These are phyloP conservation scores for Propithecus perrieri DNA, from an alignment of 2,797 vertebrate genomes.

Conservation along the genomic window DNA sequence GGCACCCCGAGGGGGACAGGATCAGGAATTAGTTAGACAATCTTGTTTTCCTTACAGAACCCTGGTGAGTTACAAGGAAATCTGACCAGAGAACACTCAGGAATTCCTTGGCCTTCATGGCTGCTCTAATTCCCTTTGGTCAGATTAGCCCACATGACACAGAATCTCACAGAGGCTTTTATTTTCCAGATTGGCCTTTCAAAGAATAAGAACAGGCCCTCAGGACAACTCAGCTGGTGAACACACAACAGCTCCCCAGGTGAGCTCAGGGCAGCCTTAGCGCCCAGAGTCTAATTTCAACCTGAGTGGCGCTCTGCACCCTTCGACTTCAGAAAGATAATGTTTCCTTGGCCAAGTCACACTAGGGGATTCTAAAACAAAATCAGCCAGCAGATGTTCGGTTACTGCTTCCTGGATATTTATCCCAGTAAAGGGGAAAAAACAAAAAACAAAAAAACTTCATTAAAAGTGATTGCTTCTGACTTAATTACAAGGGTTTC, in stretches of 20 bases:
- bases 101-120: constrained; percentile 6
- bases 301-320: neutral
- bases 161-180: neutral
- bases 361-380: constrained; percentile 51
- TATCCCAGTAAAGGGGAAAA: constrained; percentile 31
- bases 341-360: constrained; percentile 49
- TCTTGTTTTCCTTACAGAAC: constrained; percentile 62
- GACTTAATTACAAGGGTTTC: constrained; percentile 23
- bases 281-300: neutral
- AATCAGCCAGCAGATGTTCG: constrained; percentile 69
- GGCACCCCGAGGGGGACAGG: neutral
- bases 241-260: neutral
- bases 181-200: neutral
- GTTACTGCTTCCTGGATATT: constrained; percentile 67
- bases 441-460: neutral
- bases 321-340: constrained; percentile 20
- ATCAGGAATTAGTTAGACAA: constrained; percentile 25
- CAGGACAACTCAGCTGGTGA: neutral
- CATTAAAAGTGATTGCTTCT: constrained; percentile 58
- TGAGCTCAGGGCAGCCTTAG: neutral
- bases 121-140: neutral
- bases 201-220: neutral
- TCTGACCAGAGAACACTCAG: constrained; percentile 18
- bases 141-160: neutral
- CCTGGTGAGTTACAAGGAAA: constrained; percentile 54